These are phyloP conservation scores for Bergia sp. DNA, from an alignment of 92 coral and sea anemone genomes.

Conservation along the genomic window DNA sequence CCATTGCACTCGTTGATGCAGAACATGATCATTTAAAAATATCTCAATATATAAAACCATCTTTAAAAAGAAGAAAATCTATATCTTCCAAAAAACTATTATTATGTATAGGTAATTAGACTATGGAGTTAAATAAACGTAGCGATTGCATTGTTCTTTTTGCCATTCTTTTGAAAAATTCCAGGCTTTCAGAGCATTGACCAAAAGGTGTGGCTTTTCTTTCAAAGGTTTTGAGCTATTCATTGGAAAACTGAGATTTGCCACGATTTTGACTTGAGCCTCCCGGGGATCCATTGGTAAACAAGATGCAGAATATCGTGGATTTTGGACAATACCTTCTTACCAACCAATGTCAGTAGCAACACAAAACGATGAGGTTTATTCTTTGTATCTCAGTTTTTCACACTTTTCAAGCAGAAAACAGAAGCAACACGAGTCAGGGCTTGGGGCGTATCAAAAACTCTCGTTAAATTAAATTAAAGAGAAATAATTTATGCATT, in stretches of 20 bases:
- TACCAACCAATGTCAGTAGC: not conserved
- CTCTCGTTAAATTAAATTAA: not conserved
- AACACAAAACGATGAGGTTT: not conserved
- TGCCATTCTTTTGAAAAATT: slow-evolving; percentile 45
- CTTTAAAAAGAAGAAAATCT: slow-evolving; percentile 18
- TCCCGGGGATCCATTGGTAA: slow-evolving; percentile 15
- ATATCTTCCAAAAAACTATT: slow-evolving; percentile 40
- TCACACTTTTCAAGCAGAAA: slow-evolving; percentile 14
- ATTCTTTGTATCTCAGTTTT: slow-evolving; percentile 13
- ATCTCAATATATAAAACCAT: slow-evolving; percentile 22
- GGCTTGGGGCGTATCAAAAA: not conserved
- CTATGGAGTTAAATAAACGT: slow-evolving; percentile 39
- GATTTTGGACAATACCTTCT: slow-evolving; percentile 1
- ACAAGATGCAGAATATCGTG: not conserved
- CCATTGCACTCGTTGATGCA: not conserved
- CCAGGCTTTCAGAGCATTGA: slow-evolving; percentile 46
- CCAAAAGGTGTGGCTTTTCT: slow-evolving; percentile 28
- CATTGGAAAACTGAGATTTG: slow-evolving; percentile 33
- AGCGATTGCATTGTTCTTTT: slow-evolving; percentile 61
- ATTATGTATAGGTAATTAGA: slow-evolving; percentile 58
- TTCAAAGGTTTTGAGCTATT: slow-evolving; percentile 15
- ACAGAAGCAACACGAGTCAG: not conserved
- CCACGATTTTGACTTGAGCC: slow-evolving; percentile 13
- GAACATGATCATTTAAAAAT: slow-evolving; percentile 10
- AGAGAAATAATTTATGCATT: slow-evolving; percentile 24